These are phyloP conservation scores for Oncorhynchus mykiss DNA, from an alignment of 2,113 vertebrate species.

Conservation along the genomic window DNA sequence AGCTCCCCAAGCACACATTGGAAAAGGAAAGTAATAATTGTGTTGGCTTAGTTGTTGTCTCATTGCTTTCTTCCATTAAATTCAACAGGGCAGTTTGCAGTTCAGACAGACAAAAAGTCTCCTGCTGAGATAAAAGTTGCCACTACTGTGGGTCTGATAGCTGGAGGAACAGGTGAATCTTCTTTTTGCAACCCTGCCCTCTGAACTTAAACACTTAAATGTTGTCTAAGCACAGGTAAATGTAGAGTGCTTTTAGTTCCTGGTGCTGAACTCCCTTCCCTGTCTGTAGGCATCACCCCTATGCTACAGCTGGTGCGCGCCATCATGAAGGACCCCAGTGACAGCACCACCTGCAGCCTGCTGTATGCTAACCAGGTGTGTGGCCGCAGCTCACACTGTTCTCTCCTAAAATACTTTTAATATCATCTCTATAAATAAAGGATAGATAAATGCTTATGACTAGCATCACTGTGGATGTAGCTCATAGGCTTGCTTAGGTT, in stretches of 20 bases:
- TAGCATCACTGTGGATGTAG: neutral
- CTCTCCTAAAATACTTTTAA: neutral
- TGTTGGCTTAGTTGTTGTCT: too few relatives aligned
- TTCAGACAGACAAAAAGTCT: constrained; percentile 74
- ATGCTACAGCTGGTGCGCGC: constrained; percentile 74
- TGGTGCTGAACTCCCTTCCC: neutral
- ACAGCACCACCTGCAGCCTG: constrained; percentile 70
- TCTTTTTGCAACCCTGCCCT: neutral
- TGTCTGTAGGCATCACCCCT: constrained; percentile 70
- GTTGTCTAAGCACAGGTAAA: neutral
- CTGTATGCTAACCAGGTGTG: constrained; percentile 80
- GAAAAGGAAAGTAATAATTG: too few relatives aligned
- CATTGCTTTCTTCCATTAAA: neutral
- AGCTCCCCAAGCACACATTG: too few relatives aligned
- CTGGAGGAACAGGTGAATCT: constrained; percentile 73
- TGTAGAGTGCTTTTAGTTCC: neutral
- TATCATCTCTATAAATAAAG: neutral
- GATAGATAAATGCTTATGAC: neutral
- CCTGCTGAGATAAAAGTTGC: constrained; percentile 55
- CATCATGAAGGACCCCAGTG: constrained; percentile 70
- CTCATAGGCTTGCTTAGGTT: neutral
- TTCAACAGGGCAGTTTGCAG: constrained; percentile 67
- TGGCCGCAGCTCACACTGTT: neutral
- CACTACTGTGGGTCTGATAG: constrained; percentile 71
- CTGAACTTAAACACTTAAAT: neutral